Evolutionary conservation across 2,113 vertebrate species (phyloP).

Genomic region (Antigone vipio): DNA sequence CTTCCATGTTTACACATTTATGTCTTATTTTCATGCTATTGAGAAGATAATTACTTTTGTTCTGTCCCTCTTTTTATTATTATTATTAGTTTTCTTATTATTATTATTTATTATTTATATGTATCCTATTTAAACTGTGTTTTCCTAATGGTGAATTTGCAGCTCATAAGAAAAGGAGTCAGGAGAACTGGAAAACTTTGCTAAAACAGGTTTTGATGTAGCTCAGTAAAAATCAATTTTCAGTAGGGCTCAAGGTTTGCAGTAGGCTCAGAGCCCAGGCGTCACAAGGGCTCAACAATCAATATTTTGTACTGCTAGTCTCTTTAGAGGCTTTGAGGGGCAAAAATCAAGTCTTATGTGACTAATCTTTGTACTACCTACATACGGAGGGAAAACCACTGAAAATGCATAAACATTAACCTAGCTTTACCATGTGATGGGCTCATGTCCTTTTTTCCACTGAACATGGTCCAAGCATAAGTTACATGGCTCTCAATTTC

Average conservation of each 20-base stretch:
- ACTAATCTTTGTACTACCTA: background rate
- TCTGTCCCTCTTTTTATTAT: background rate
- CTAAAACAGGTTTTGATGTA: background rate
- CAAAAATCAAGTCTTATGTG: slow-evolving; percentile 13
- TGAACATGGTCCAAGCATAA: background rate
- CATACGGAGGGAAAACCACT: background rate
- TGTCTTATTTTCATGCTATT: background rate
- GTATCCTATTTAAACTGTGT: background rate
- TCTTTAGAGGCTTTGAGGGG: slow-evolving; percentile 17
- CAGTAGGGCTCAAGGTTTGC: background rate
- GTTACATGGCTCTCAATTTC: background rate
- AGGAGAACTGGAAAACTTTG: background rate
- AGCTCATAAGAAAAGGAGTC: background rate
- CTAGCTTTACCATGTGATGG: background rate
- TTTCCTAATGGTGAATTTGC: background rate
- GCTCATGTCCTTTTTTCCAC: background rate
- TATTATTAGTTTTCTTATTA: background rate
- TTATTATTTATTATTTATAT: background rate
- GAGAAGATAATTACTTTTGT: background rate
- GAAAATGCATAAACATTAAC: slow-evolving; percentile 13
- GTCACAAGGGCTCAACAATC: background rate
- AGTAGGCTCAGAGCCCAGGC: background rate
- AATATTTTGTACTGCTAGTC: background rate
- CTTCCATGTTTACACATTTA: background rate
- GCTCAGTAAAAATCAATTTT: background rate